Evolutionary conservation across 1,140 invertebrate genomes (phyloP), one percentile per base, ranked within the genome.

Genomic region (Aphis gossypii): DNA sequence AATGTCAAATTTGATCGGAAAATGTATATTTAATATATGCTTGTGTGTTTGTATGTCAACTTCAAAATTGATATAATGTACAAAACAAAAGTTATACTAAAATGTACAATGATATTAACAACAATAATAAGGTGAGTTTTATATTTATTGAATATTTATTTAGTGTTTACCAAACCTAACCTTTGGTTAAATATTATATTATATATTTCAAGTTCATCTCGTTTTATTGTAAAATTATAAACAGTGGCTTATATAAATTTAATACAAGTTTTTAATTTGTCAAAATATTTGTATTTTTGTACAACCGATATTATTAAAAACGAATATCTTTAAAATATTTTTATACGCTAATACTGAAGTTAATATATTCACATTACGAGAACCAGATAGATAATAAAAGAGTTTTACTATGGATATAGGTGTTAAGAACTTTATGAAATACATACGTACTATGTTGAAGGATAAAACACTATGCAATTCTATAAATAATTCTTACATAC

Each of bases 301-400:
- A 68, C 9, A 11, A 11, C 0, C 60, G 14, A n/a, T 68, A 5
- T 68, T 68, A 68, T 18, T 18, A 68, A 68, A 68, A 14, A 68
- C 0, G 18, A n/a, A 18, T 0, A n/a, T 76, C 0, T 76, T 76
- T n/a, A n/a, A 9, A 76, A 76, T n/a, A 18, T 76, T n/a, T 0
- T 18, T n/a, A 1, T 4, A 18, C n/a, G 60, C 3, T 76, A 20
- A 18, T n/a, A 76, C 14, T n/a, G 1, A n/a, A 76, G 30, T 68
- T 30, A n/a, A 68, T 68, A 68, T 76, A 3, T 76, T 76, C 4
- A 5, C 14, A n/a, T 76, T 76, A 18, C 14, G n/a, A n/a, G 4
- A 4, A 76, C 5, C n/a, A 76, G 4, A 76, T 0, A n/a, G 4
- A 18, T 4, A 35, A 20, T 76, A n/a, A 76, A 76, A 76, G 0